A percentile compares a stretch with the other conserved stretches of the same genome.
These are phyloP conservation scores for Anolis sagrei DNA, from an alignment of 2,113 vertebrate genomes.

Conservation along the genomic window DNA sequence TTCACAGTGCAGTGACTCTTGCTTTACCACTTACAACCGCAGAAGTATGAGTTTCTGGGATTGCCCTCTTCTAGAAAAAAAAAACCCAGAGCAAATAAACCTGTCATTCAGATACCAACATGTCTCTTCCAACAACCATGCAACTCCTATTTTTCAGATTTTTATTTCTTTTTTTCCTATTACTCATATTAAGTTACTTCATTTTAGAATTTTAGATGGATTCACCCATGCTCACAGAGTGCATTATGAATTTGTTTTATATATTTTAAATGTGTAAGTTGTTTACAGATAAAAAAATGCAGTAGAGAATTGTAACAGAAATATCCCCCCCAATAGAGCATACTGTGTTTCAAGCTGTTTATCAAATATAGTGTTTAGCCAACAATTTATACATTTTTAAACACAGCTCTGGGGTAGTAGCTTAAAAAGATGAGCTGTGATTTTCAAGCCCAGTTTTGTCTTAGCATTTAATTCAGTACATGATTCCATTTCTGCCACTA, in stretches of 20 bases:
- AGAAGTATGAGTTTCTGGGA: slow-evolving; percentile 53
- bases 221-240: background rate
- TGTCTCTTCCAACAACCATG: slow-evolving; percentile 34
- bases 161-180: slow-evolving; percentile 12
- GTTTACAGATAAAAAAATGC: background rate
- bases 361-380: background rate
- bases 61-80: slow-evolving; percentile 50
- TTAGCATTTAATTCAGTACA: background rate
- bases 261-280: too few species aligned
- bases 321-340: background rate
- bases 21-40: slow-evolving; percentile 55
- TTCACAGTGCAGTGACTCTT: slow-evolving; percentile 60
- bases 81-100: slow-evolving; percentile 50
- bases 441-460: background rate
- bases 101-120: slow-evolving; percentile 42
- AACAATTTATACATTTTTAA: background rate
- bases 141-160: slow-evolving; percentile 21
- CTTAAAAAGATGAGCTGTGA: background rate
- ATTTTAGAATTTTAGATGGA: background rate
- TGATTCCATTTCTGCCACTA: background rate
- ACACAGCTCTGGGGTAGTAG: background rate
- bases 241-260: slow-evolving; percentile 27
- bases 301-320: background rate
- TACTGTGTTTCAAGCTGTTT: too few species aligned
- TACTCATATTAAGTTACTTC: background rate